Evolutionary conservation across 2,797 vertebrate species (phyloP).

Genomic region (Onychomys torridus): DNA sequence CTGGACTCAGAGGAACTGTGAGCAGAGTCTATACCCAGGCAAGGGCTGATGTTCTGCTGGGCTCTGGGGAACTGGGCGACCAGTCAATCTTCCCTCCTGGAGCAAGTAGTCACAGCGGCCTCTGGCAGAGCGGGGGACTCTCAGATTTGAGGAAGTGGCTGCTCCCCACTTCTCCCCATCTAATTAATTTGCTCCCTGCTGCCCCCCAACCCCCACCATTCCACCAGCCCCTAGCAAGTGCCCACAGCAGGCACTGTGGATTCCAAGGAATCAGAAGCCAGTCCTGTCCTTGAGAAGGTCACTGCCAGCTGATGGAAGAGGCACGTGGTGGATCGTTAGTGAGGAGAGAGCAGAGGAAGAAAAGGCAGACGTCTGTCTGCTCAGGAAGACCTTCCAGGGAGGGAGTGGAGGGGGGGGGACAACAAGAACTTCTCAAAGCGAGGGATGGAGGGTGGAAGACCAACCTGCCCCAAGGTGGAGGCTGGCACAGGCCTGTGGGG

Average conservation of each 20-base stretch:
- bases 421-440: not conserved
- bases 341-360: not conserved
- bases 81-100: not conserved
- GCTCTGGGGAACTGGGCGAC: not conserved
- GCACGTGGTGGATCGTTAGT: not conserved
- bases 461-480: not conserved
- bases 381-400: not conserved
- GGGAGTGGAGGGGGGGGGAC: not conserved
- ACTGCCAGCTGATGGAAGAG: not conserved
- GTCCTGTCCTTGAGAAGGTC: slow-evolving; percentile 51
- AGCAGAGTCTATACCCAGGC: not conserved
- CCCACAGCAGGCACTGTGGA: not conserved
- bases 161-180: not conserved
- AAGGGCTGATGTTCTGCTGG: not conserved
- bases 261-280: not conserved
- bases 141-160: not conserved
- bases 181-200: not conserved
- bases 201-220: too few species aligned
- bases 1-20: not conserved
- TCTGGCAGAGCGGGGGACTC: not conserved
- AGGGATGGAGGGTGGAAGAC: not conserved
- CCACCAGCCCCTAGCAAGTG: not conserved
- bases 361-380: not conserved
- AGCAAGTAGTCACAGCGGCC: not conserved
- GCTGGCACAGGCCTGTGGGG: not conserved